Percentiles rank a stretch among this genome's conserved stretches.
These are phyloP conservation scores for Atherinosoma microstoma DNA, from an alignment of 2,797 vertebrate species.

Conservation along the genomic window DNA sequence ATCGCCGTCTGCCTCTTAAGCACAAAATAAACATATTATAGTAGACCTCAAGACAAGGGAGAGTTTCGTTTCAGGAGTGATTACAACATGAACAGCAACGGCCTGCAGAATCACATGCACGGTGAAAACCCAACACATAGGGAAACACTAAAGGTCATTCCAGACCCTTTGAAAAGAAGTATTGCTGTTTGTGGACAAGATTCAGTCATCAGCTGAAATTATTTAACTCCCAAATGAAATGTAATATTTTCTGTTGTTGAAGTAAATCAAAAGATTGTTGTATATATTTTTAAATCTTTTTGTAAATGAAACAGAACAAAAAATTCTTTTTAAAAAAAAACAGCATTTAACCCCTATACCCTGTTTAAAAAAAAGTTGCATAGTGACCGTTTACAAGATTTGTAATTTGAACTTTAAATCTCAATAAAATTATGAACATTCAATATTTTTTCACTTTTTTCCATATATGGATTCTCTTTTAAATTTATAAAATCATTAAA, in stretches of 20 bases:
- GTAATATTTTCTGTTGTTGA: not conserved
- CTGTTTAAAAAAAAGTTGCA: no score
- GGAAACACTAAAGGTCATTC: conserved; percentile 46
- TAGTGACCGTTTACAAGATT: no score
- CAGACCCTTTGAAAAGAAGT: conserved; percentile 12
- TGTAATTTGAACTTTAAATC: no score
- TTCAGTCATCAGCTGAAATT: not conserved
- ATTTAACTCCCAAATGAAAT: conserved; percentile 6
- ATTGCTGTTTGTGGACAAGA: not conserved
- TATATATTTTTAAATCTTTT: no score
- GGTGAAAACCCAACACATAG: conserved; percentile 28
- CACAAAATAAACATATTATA: conserved; percentile 52
- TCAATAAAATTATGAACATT: no score
- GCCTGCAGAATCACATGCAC: conserved; percentile 26
- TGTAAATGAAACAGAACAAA: no score
- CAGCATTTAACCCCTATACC: no score
- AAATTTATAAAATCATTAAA: no score
- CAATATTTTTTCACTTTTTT: no score
- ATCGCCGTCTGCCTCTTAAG: conserved; percentile 37
- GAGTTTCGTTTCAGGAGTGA: conserved; percentile 45
- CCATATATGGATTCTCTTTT: no score
- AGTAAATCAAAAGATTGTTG: no score
- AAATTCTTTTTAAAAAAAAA: no score
- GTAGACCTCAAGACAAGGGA: conserved; percentile 21
- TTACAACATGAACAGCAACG: conserved; percentile 41